Percentiles rank a stretch among this genome's conserved stretches.
phyloP scores from a whole-genome alignment of 2,113 vertebrate genomes.

The Cavia aperea region DNA sequence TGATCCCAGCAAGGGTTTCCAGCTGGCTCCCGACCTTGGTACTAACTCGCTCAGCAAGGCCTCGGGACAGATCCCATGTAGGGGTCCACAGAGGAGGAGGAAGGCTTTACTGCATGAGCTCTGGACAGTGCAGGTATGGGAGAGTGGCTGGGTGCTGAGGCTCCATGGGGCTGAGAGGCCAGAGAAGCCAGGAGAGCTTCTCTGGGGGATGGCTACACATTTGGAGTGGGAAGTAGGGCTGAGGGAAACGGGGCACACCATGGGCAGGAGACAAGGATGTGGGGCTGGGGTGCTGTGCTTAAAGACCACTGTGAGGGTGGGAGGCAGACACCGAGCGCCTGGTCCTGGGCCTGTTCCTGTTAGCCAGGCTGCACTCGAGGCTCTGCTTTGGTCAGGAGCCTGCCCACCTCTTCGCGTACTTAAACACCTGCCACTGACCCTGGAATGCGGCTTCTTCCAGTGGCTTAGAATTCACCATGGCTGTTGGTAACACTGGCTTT shows the following conservation, averaged over 20 bases:
- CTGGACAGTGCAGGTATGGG: too few relatives aligned
- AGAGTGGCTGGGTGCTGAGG: too few relatives aligned
- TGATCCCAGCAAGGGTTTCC: too few relatives aligned
- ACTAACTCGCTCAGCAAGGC: background rate
- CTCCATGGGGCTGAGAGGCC: too few relatives aligned
- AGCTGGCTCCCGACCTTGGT: background rate
- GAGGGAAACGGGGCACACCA: background rate
- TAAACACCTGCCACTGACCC: background rate
- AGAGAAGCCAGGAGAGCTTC: too few relatives aligned
- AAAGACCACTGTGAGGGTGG: background rate
- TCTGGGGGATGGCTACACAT: background rate
- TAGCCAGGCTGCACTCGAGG: background rate
- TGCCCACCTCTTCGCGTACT: background rate
- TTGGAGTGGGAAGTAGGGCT: background rate
- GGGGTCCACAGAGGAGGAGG: too few relatives aligned
- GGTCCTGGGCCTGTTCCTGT: background rate
- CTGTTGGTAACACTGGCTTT: background rate
- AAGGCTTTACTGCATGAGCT: background rate
- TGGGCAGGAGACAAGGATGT: background rate
- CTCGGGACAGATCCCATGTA: background rate
- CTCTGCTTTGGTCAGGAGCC: background rate
- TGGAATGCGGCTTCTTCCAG: background rate
- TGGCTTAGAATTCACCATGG: background rate
- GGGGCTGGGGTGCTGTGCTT: background rate
- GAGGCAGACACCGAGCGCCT: background rate